Conservation (phyloP, 2,113 vertebrate genomes). For the Erpornis zantholeuca region DNA sequence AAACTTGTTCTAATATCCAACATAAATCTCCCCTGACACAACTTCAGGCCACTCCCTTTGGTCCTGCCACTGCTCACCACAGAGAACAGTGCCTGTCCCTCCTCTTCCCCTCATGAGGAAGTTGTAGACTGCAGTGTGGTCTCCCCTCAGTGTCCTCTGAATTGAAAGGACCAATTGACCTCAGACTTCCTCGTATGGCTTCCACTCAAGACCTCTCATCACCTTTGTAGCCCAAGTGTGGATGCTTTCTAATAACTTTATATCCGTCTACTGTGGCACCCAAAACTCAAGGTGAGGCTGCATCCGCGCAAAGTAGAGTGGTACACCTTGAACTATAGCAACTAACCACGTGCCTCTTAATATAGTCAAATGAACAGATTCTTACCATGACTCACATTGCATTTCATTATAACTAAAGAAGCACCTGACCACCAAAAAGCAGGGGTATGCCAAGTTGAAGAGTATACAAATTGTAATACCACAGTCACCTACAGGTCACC, state of each 20-base stretch:
- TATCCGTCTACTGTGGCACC: neutral
- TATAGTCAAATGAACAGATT: neutral
- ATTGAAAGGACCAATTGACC: neutral
- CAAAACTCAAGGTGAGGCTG: rapidly evolving
- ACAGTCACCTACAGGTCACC: neutral
- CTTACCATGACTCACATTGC: neutral
- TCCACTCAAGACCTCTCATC: neutral
- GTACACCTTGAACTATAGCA: neutral
- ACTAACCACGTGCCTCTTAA: neutral
- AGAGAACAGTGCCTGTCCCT: neutral
- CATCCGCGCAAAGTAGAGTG: rapidly evolving
- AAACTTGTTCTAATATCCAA: neutral
- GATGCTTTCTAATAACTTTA: neutral
- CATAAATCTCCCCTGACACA: neutral
- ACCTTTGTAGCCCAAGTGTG: neutral
- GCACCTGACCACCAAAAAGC: neutral
- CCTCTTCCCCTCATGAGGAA: neutral
- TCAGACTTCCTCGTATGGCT: neutral
- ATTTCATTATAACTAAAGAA: neutral
- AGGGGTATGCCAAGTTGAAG: neutral
- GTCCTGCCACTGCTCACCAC: neutral
- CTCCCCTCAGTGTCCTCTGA: neutral
- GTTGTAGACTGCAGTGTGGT: neutral
- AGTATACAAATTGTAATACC: neutral
- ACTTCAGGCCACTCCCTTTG: neutral